These are phyloP conservation scores for Labrus mixtus DNA, from an alignment of 2,113 vertebrate species.

Conservation along the genomic window DNA sequence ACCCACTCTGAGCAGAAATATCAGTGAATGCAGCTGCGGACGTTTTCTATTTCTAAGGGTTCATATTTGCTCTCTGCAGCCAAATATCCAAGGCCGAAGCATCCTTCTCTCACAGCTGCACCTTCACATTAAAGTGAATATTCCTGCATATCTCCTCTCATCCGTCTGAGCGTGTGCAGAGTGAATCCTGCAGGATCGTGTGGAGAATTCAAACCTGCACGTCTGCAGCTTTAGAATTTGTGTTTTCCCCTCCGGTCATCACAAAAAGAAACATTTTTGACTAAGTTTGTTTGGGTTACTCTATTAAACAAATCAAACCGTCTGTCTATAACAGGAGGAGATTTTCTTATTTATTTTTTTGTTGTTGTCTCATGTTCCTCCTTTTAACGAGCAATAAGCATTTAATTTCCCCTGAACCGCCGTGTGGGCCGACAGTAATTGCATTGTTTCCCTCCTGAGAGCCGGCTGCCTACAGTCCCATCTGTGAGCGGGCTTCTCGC, in stretches of 20 bases:
- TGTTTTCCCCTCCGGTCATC: too few species aligned
- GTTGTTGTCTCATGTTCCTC: slow-evolving; percentile 29
- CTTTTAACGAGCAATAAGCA: slow-evolving; percentile 53
- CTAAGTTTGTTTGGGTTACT: background rate
- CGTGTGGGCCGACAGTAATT: slow-evolving; percentile 62
- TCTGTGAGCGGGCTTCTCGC: slow-evolving; percentile 44
- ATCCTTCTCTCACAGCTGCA: too few species aligned
- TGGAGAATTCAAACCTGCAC: background rate
- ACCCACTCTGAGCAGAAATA: too few species aligned
- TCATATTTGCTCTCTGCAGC: too few species aligned
- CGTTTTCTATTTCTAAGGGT: too few species aligned
- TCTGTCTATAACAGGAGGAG: slow-evolving; percentile 1
- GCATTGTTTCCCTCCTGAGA: slow-evolving; percentile 61
- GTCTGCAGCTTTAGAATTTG: background rate
- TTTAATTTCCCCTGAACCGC: slow-evolving; percentile 57
- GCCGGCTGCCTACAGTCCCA: slow-evolving; percentile 56
- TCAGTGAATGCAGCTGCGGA: too few species aligned
- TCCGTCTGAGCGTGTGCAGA: background rate
- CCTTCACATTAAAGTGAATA: too few species aligned
- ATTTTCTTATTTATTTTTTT: slow-evolving; percentile 8
- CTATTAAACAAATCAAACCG: slow-evolving; percentile 22
- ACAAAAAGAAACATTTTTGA: background rate
- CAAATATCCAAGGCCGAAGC: too few species aligned
- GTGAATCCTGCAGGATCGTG: slow-evolving; percentile 1
- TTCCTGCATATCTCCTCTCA: background rate